Percentiles rank a stretch among this genome's conserved stretches.
These are phyloP conservation scores for Spea bombifrons DNA, from an alignment of 2,113 vertebrate genomes.

Conservation along the genomic window DNA sequence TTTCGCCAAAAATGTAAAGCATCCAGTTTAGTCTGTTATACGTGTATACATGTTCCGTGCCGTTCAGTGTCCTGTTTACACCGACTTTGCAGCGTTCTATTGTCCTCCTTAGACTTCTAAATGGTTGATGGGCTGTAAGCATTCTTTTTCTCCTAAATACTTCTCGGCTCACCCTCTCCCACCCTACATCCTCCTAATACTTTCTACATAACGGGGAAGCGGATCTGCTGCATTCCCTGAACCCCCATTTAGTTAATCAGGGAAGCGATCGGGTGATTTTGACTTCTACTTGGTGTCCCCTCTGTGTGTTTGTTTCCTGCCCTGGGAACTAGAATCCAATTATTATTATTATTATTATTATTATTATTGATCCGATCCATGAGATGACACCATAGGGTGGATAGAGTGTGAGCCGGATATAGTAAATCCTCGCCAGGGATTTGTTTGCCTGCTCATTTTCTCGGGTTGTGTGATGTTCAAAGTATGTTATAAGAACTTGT, in stretches of 20 bases:
- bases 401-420: neutral
- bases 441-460: neutral
- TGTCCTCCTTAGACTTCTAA: neutral
- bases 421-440: slow-evolving; percentile 1
- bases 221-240: too few species aligned
- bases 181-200: neutral
- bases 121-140: neutral
- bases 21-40: neutral
- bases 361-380: neutral
- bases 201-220: too few species aligned
- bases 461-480: neutral
- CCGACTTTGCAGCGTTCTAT: neutral
- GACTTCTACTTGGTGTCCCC: neutral
- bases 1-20: too few species aligned
- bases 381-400: neutral
- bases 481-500: too few species aligned
- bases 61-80: neutral
- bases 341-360: neutral
- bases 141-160: neutral
- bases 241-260: too few species aligned
- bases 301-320: neutral
- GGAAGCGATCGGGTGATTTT: neutral
- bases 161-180: neutral
- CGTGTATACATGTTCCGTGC: neutral
- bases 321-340: neutral